These are phyloP conservation scores for Oreochromis aureus DNA, from an alignment of 2,113 vertebrate species.

Conservation along the genomic window DNA sequence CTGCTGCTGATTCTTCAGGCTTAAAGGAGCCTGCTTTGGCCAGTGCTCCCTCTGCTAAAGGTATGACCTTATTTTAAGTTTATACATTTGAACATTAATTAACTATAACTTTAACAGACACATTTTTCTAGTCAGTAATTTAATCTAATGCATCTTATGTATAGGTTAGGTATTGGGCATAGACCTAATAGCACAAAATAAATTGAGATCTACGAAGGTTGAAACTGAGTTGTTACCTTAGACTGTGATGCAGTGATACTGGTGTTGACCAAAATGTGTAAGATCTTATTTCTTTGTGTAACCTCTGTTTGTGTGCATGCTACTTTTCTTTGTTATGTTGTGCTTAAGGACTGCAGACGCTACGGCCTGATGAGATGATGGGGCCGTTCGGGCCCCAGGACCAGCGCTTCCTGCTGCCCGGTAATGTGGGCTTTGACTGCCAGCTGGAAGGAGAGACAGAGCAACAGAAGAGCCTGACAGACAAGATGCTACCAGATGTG, in stretches of 20 bases:
- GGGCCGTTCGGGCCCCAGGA: slow-evolving; percentile 86
- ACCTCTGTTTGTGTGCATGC: not conserved
- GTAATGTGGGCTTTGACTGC: slow-evolving; percentile 82
- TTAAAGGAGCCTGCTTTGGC: slow-evolving; percentile 79
- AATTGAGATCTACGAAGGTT: not conserved
- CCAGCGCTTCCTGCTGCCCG: slow-evolving; percentile 84
- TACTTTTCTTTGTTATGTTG: not conserved
- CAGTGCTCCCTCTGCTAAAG: slow-evolving; percentile 71
- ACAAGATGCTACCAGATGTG: slow-evolving; percentile 76
- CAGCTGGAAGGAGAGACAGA: slow-evolving; percentile 73
- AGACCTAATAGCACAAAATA: not conserved
- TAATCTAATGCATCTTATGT: not conserved
- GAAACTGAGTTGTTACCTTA: not conserved
- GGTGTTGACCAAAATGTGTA: not conserved
- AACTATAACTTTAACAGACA: not conserved
- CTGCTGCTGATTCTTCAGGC: slow-evolving; percentile 80
- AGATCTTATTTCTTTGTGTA: not conserved
- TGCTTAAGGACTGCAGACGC: slow-evolving; percentile 73
- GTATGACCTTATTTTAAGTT: slow-evolving; percentile 59
- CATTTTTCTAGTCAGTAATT: not conserved
- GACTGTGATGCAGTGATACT: not conserved
- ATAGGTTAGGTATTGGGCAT: not conserved
- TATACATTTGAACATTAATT: not conserved
- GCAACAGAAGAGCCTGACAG: slow-evolving; percentile 55
- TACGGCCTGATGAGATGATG: slow-evolving; percentile 87